These are phyloP conservation scores for Myopa testacea DNA, from an alignment of 2,888 invertebrate species.

Conservation along the genomic window DNA sequence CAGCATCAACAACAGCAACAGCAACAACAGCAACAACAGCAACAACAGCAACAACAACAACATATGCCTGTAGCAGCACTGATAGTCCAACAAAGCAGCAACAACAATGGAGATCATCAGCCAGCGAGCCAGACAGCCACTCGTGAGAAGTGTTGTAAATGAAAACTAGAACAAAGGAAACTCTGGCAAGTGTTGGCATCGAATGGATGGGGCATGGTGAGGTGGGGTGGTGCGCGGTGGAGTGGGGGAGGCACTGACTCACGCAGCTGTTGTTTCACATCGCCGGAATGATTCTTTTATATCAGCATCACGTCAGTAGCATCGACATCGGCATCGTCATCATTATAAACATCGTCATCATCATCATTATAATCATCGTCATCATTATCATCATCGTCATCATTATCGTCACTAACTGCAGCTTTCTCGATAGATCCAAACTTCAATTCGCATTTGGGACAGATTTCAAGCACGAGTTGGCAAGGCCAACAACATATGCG, in stretches of 20 bases:
- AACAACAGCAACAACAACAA: slow-evolving; percentile 3
- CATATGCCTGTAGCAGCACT: neutral
- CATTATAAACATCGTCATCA: neutral
- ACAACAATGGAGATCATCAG: neutral
- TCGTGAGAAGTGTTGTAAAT: too few species aligned
- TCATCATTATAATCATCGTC: neutral
- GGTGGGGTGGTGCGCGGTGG: too few species aligned
- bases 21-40: neutral
- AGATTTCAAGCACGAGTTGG: slow-evolving; percentile 25
- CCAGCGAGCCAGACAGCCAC: neutral
- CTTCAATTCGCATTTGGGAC: slow-evolving; percentile 14
- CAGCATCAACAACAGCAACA: neutral
- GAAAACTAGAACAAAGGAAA: too few species aligned
- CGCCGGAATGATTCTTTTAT: too few species aligned
- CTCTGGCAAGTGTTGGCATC: too few species aligned
- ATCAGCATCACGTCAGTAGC: neutral
- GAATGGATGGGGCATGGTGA: too few species aligned
- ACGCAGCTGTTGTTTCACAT: too few species aligned
- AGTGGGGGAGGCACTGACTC: too few species aligned
- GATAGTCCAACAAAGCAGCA: neutral
- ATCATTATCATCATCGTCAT: neutral
- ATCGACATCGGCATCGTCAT: neutral
- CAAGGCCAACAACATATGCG: slow-evolving; percentile 17
- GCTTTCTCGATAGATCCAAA: neutral
- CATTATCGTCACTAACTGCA: neutral